These are phyloP conservation scores for Botrylloides violaceus DNA, from an alignment of 23 tunicate genomes.

Conservation along the genomic window DNA sequence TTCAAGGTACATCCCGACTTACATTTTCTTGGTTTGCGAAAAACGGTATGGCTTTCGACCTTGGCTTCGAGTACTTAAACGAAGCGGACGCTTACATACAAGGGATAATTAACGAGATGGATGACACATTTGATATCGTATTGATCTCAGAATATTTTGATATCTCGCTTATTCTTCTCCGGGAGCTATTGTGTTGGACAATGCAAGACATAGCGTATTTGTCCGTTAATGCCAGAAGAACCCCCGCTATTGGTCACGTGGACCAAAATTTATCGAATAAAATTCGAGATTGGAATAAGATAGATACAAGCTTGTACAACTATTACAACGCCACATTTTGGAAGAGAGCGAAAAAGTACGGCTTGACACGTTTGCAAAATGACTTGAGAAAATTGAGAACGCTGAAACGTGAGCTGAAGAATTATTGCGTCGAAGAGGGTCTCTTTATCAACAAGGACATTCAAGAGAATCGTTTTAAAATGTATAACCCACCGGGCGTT, in stretches of 20 bases:
- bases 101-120: conserved; percentile 33
- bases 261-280: not conserved
- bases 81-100: conserved; percentile 43
- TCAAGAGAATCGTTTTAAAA: conserved; percentile 4
- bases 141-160: conserved; percentile 72
- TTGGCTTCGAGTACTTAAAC: conserved; percentile 48
- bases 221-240: conserved; percentile 36
- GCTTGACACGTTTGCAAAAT: conserved; percentile 26
- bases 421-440: conserved; percentile 41
- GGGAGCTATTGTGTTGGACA: conserved; percentile 39
- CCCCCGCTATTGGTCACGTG: not conserved
- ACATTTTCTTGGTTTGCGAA: conserved; percentile 72
- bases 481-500: conserved; percentile 48
- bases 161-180: conserved; percentile 45
- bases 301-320: conserved; percentile 30
- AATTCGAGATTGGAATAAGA: conserved; percentile 53
- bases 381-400: conserved; percentile 28
- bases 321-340: conserved; percentile 64
- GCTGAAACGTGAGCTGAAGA: conserved; percentile 17
- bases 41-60: conserved; percentile 56
- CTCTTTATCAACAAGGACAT: conserved; percentile 5
- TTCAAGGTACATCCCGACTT: conserved; percentile 19
- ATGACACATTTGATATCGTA: conserved; percentile 41
- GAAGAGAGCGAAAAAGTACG: conserved; percentile 46
- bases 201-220: conserved; percentile 40